Evolutionary conservation across 2,113 vertebrate species (phyloP).

Genomic region (Macrotis lagotis): DNA sequence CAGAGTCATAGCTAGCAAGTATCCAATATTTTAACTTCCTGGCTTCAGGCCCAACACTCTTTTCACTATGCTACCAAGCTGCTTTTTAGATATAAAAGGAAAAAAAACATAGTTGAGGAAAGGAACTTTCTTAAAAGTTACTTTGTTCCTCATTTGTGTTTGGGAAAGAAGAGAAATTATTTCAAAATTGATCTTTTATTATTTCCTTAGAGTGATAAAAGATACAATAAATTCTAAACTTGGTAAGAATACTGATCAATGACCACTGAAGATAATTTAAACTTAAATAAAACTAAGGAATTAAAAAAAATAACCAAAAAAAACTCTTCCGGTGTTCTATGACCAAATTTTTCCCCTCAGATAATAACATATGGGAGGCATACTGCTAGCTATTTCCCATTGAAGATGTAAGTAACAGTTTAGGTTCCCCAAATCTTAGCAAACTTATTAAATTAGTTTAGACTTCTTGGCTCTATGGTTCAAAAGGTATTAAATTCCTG

Average conservation of each 20-base stretch:
- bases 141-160: conserved; percentile 28
- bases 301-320: conserved; percentile 47
- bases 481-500: conserved; percentile 18
- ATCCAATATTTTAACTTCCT: not conserved
- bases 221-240: conserved; percentile 32
- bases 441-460: conserved; percentile 53
- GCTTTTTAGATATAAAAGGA: conserved; percentile 13
- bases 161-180: conserved; percentile 71
- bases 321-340: conserved; percentile 32
- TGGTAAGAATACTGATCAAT: conserved; percentile 55
- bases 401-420: conserved; percentile 56
- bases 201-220: conserved; percentile 57
- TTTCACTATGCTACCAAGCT: not conserved
- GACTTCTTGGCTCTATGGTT: not conserved
- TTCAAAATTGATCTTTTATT: conserved; percentile 60
- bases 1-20: not conserved
- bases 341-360: conserved; percentile 45
- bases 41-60: not conserved
- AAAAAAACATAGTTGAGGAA: not conserved
- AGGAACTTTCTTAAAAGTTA: not conserved
- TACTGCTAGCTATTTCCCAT: not conserved
- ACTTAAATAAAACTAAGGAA: conserved; percentile 67
- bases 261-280: conserved; percentile 70
- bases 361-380: not conserved
- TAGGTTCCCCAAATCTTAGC: conserved; percentile 33